Conservation (phyloP, 1,140 invertebrate genomes). For the Solen grandis region DNA sequence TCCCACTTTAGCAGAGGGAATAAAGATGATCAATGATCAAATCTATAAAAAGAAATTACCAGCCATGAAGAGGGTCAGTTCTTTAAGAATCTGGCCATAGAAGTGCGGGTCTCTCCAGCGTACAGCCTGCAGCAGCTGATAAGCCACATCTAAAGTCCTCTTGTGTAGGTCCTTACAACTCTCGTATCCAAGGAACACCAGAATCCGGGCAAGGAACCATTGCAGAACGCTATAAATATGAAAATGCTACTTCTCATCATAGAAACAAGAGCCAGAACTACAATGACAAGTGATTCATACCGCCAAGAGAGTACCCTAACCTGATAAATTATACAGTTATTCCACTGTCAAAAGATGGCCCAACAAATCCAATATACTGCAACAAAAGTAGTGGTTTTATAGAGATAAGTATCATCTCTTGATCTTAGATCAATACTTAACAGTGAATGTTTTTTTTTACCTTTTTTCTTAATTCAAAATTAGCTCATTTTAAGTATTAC, state of each 20-base stretch:
- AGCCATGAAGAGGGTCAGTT: slow-evolving; percentile 51
- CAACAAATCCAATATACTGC: no score
- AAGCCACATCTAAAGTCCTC: slow-evolving; percentile 27
- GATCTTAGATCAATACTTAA: no score
- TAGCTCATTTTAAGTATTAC: no score
- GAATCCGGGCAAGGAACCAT: slow-evolving; percentile 60
- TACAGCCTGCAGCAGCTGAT: slow-evolving; percentile 49
- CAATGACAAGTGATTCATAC: not conserved
- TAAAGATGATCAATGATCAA: no score
- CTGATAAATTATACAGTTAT: not conserved
- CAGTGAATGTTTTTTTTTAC: no score
- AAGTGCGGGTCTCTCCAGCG: slow-evolving; percentile 44
- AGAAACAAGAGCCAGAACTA: not conserved
- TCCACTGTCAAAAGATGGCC: not conserved
- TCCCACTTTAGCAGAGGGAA: no score
- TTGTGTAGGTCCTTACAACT: slow-evolving; percentile 51
- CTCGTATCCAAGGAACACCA: slow-evolving; percentile 48
- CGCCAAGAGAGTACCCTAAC: not conserved
- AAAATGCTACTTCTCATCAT: not conserved
- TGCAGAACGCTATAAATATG: slow-evolving; percentile 60
- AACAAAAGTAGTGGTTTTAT: no score
- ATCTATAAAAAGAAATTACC: no score
- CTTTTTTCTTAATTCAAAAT: no score
- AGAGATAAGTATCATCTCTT: no score
- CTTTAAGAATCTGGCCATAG: slow-evolving; percentile 47